Percentiles rank a stretch among this genome's conserved stretches.
Conservation (phyloP, 2,888 invertebrate species). For the Pocota personata region DNA sequence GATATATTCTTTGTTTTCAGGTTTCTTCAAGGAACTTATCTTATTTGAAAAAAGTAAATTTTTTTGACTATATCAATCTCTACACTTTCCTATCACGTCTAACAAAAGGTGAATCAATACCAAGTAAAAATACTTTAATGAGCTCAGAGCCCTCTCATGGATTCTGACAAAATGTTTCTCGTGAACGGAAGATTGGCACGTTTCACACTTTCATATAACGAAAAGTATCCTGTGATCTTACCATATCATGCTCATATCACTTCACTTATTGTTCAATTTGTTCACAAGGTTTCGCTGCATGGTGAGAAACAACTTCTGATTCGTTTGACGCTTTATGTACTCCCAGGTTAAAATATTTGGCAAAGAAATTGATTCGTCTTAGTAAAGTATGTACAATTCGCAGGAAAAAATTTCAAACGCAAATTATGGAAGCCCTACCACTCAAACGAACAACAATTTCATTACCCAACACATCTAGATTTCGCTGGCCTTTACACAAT, state of each 20-base stretch:
- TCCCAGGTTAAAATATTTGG: slow-evolving; percentile 1
- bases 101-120: no score
- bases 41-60: no score
- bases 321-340: neutral
- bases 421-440: slow-evolving; percentile 6
- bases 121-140: no score
- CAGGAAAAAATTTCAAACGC: neutral
- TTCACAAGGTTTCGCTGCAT: slow-evolving; percentile 17
- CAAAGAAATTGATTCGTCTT: neutral
- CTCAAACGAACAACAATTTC: neutral
- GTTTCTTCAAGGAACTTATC: no score
- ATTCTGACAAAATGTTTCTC: no score
- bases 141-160: no score
- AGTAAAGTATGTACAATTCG: slow-evolving; percentile 4
- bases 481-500: slow-evolving; percentile 6
- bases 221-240: slow-evolving; percentile 1
- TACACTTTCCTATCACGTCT: no score
- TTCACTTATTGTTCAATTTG: neutral
- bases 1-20: no score
- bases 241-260: slow-evolving; percentile 7
- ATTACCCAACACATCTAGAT: neutral
- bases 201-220: no score
- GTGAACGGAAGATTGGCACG: no score
- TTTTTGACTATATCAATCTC: no score
- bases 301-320: slow-evolving; percentile 4